Conservation (phyloP, 2,888 invertebrate genomes). For the Mechanitis messenoides region DNA sequence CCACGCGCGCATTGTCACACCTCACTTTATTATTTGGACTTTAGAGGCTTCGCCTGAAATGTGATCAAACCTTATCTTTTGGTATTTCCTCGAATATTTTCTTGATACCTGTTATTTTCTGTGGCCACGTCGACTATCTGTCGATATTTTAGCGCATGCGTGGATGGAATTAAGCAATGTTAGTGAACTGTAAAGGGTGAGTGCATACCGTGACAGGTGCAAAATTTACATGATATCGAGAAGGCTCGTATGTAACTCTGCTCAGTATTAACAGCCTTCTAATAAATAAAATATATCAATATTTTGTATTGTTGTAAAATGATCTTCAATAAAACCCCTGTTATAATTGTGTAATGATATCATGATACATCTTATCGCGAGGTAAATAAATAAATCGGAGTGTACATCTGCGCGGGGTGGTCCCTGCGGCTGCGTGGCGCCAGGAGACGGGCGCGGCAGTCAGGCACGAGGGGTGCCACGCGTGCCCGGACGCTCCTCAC, state of each 20-base stretch:
- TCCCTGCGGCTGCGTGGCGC: constrained; percentile 35
- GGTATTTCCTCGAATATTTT: constrained; percentile 14
- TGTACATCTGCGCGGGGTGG: constrained; percentile 8
- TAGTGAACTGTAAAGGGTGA: too few species aligned
- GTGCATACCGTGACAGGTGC: too few species aligned
- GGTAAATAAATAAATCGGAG: too few species aligned
- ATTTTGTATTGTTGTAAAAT: too few species aligned
- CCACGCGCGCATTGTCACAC: constrained; percentile 31
- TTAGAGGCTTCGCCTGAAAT: neutral
- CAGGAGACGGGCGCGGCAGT: constrained; percentile 39
- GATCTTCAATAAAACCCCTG: too few species aligned
- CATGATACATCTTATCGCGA: too few species aligned
- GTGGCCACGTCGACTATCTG: constrained; percentile 21
- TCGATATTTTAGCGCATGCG: constrained; percentile 50
- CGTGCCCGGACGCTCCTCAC: constrained; percentile 22
- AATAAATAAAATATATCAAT: too few species aligned
- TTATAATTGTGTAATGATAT: too few species aligned
- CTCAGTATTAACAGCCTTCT: too few species aligned
- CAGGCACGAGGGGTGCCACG: constrained; percentile 20
- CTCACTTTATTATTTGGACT: neutral
- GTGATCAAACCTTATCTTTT: neutral
- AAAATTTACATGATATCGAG: too few species aligned
- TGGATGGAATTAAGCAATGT: constrained; percentile 9
- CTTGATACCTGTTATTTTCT: neutral
- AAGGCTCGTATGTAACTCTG: too few species aligned